phyloP scores from a whole-genome alignment of 2,888 invertebrate species.

The Heteromurus nitidus region DNA sequence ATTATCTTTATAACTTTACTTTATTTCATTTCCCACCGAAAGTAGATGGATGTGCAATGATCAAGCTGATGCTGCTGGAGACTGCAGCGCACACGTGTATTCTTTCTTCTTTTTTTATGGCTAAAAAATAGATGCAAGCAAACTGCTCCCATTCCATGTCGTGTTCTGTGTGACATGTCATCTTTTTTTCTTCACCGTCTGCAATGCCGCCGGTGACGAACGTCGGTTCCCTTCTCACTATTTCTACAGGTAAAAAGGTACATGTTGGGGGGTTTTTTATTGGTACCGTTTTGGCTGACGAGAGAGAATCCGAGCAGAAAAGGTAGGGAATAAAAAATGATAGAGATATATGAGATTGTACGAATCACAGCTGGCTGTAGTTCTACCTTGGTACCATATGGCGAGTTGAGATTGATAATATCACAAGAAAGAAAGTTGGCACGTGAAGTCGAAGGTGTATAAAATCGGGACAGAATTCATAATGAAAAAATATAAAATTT shows the following conservation, averaged over 20 bases:
- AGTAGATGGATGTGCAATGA: too few relatives aligned
- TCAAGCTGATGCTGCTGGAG: not conserved
- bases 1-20: not conserved
- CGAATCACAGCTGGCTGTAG: not conserved
- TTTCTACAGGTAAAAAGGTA: not conserved
- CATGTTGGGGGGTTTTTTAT: not conserved
- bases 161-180: not conserved
- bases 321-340: not conserved
- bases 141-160: not conserved
- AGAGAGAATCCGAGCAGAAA: not conserved
- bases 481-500: too few relatives aligned
- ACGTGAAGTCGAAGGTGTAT: too few relatives aligned
- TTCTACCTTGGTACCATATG: not conserved
- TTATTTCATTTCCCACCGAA: not conserved
- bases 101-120: not conserved
- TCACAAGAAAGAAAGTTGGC: not conserved
- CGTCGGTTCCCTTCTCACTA: not conserved
- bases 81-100: not conserved
- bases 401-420: not conserved
- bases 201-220: not conserved
- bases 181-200: not conserved
- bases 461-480: too few relatives aligned
- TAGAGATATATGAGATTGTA: constrained; percentile 3
- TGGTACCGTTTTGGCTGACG: not conserved
- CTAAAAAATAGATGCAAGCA: not conserved